A percentile compares a stretch with the other conserved stretches of the same genome.
phyloP scores from a whole-genome alignment of 2,888 invertebrate species.

The Cryptus armator region DNA sequence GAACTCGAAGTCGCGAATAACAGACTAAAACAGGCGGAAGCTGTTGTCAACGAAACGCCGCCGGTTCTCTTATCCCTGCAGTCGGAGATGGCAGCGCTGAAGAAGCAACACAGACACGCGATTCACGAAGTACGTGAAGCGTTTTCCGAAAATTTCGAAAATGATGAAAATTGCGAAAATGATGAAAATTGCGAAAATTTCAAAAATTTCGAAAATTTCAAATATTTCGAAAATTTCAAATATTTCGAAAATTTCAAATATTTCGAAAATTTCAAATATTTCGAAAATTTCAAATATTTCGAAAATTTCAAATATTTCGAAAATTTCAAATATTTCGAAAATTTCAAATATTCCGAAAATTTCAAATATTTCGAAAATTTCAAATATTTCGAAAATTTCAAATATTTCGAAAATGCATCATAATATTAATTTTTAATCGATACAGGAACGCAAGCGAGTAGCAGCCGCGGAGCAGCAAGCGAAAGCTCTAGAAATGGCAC shows the following conservation, averaged over 20 bases:
- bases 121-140: constrained; percentile 87
- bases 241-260: neutral
- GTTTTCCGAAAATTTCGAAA: constrained; percentile 36
- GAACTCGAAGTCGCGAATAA: constrained; percentile 89
- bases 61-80: constrained; percentile 89
- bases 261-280: neutral
- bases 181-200: neutral
- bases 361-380: constrained; percentile 22
- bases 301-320: neutral
- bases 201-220: too few relatives aligned
- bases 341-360: constrained; percentile 37
- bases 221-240: neutral
- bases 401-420: neutral
- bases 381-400: neutral
- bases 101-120: constrained; percentile 90
- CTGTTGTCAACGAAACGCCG: constrained; percentile 88
- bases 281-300: neutral
- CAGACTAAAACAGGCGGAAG: constrained; percentile 89
- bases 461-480: constrained; percentile 91
- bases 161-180: constrained; percentile 21
- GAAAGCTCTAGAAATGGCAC: constrained; percentile 88
- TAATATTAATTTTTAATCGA: neutral
- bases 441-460: constrained; percentile 90
- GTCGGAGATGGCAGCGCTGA: constrained; percentile 90
- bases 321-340: neutral